Percentiles rank a stretch among this genome's conserved stretches.
Conservation (phyloP, 2,113 vertebrate genomes). For the Tylochromis polylepis region DNA sequence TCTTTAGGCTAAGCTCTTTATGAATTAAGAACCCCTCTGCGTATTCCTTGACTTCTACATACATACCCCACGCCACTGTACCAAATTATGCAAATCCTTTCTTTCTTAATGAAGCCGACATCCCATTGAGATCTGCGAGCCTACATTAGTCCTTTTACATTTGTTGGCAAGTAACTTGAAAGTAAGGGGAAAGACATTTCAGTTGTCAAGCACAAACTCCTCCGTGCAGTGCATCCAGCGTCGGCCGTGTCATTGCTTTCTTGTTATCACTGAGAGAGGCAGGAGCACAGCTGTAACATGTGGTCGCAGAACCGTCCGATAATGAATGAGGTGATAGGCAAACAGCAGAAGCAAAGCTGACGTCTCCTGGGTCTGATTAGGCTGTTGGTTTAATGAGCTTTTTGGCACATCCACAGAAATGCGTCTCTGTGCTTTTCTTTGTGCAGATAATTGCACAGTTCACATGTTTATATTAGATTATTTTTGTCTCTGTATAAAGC, state of each 20-base stretch:
- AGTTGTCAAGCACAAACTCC: background rate
- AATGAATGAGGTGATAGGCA: slow-evolving; percentile 47
- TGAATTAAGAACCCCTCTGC: background rate
- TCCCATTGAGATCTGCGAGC: background rate
- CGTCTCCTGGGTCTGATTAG: slow-evolving; percentile 43
- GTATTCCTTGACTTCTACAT: background rate
- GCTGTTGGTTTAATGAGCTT: slow-evolving; percentile 19
- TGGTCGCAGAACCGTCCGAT: background rate
- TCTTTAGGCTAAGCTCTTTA: slow-evolving; percentile 27
- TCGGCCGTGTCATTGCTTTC: background rate
- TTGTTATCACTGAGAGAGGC: background rate
- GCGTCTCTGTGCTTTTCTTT: background rate
- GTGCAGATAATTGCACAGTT: background rate
- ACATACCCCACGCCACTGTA: background rate
- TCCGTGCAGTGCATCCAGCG: background rate
- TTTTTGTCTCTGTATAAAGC: background rate
- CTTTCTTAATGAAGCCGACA: slow-evolving; percentile 3
- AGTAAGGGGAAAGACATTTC: background rate
- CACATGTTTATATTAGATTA: background rate
- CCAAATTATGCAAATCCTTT: slow-evolving; percentile 37
- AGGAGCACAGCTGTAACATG: slow-evolving; percentile 33
- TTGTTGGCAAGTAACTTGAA: background rate
- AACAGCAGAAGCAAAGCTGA: slow-evolving; percentile 36
- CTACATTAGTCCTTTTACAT: background rate
- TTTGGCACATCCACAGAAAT: slow-evolving; percentile 4